A percentile compares a stretch with the other conserved stretches of the same genome.
Evolutionary conservation across 2,888 invertebrate species (phyloP).

Genomic region (Helleia helle): DNA sequence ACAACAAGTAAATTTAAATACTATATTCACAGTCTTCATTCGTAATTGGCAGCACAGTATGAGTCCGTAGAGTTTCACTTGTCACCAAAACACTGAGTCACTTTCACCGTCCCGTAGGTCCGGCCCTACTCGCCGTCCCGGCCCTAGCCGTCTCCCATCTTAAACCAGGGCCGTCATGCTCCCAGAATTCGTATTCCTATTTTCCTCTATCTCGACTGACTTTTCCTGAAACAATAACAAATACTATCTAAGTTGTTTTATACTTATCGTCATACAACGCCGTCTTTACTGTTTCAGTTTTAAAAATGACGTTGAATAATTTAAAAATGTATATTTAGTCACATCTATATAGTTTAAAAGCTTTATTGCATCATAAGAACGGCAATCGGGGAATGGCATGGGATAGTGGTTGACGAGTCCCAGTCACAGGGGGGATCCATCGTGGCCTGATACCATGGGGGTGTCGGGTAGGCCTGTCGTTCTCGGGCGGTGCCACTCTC

Average conservation of each 20-base stretch:
- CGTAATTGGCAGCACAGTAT: conserved; percentile 33
- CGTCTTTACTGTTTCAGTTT: too few species aligned
- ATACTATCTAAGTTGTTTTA: neutral
- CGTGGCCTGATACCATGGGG: too few species aligned
- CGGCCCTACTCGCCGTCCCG: neutral
- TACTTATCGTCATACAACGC: too few species aligned
- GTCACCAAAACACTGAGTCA: conserved; percentile 3
- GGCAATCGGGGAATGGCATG: too few species aligned
- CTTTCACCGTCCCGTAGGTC: conserved; percentile 1
- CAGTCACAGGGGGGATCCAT: too few species aligned
- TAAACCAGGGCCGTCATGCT: conserved; percentile 58
- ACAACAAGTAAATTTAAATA: conserved; percentile 32
- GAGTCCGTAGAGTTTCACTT: conserved; percentile 7
- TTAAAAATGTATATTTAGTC: too few species aligned
- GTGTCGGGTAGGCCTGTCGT: too few species aligned
- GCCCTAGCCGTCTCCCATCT: neutral
- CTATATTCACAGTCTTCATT: conserved; percentile 60
- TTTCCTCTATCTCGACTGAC: conserved; percentile 34
- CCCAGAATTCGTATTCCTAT: conserved; percentile 49
- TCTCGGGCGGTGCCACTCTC: too few species aligned
- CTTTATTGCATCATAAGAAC: too few species aligned
- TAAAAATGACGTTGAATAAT: too few species aligned
- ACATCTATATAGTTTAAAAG: too few species aligned
- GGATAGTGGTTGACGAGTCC: too few species aligned
- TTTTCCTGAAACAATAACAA: conserved; percentile 40